These are phyloP conservation scores for Nomada fucata DNA, from an alignment of 2,888 invertebrate species.

Conservation along the genomic window DNA sequence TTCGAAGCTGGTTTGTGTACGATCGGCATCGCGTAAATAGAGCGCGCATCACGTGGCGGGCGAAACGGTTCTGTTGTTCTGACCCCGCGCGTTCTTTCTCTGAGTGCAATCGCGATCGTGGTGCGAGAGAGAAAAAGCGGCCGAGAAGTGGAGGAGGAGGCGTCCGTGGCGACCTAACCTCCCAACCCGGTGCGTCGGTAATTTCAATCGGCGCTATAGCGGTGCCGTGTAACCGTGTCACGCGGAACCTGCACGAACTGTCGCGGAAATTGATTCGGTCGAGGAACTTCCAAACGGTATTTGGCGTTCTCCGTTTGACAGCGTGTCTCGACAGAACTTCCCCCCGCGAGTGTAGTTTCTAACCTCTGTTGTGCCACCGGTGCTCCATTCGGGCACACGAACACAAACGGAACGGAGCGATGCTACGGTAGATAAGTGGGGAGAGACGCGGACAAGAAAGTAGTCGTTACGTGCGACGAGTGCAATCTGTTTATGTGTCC, in stretches of 20 bases:
- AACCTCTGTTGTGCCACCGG: slow-evolving; percentile 47
- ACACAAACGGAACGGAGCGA: slow-evolving; percentile 3
- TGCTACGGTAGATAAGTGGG: slow-evolving; percentile 23
- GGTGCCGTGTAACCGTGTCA: slow-evolving; percentile 57
- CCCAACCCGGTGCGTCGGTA: slow-evolving; percentile 67
- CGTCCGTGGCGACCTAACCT: slow-evolving; percentile 70
- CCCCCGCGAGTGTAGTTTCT: slow-evolving; percentile 37
- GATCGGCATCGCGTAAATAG: slow-evolving; percentile 30
- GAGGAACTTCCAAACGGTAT: slow-evolving; percentile 22
- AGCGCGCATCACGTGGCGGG: slow-evolving; percentile 43
- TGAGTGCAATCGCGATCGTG: slow-evolving; percentile 42
- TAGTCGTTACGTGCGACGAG: slow-evolving; percentile 6
- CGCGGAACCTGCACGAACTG: slow-evolving; percentile 36
- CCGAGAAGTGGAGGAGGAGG: slow-evolving; percentile 40
- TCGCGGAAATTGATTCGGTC: slow-evolving; percentile 16
- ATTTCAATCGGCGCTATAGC: slow-evolving; percentile 52
- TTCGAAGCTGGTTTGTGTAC: not conserved
- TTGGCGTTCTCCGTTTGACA: slow-evolving; percentile 7
- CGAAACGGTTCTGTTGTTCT: slow-evolving; percentile 18
- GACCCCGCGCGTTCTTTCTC: slow-evolving; percentile 43
- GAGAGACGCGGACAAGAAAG: not conserved
- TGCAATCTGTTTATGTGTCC: slow-evolving; percentile 39
- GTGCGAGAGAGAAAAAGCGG: slow-evolving; percentile 38
- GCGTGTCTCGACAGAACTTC: not conserved
- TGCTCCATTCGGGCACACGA: slow-evolving; percentile 7